These are phyloP conservation scores for Triplophysa dalaica DNA, from an alignment of 2,113 vertebrate species.

Conservation along the genomic window DNA sequence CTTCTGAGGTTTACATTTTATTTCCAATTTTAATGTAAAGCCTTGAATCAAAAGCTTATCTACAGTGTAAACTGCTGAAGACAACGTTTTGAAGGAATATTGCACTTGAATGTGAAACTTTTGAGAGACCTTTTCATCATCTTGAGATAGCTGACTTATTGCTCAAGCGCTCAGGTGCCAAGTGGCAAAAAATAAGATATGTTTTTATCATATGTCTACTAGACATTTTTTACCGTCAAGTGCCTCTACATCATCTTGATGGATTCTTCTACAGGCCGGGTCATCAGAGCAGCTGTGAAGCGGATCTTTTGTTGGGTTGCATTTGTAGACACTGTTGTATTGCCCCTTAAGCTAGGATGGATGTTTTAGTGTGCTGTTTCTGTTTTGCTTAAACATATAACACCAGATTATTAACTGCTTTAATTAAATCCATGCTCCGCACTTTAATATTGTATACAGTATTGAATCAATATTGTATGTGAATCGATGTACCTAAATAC, in stretches of 20 bases:
- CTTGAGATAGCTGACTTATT: constrained; percentile 16
- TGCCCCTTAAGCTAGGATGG: too few relatives aligned
- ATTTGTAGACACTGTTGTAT: not conserved
- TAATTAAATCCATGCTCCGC: constrained; percentile 2
- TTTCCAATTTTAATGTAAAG: not conserved
- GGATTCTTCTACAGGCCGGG: constrained; percentile 36
- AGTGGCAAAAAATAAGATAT: constrained; percentile 40
- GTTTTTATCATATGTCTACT: constrained; percentile 11
- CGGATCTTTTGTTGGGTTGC: constrained; percentile 6
- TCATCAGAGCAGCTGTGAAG: constrained; percentile 14
- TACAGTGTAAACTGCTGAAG: not conserved
- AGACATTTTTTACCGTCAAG: constrained; percentile 51
- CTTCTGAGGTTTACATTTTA: too few relatives aligned
- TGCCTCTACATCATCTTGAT: constrained; percentile 48
- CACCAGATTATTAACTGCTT: constrained; percentile 19
- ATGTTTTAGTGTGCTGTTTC: not conserved
- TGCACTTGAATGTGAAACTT: not conserved
- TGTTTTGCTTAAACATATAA: not conserved
- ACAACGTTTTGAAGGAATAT: not conserved
- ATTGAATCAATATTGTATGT: not conserved
- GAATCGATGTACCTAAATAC: constrained; percentile 14
- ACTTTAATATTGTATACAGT: not conserved
- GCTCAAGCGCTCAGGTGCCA: constrained; percentile 28
- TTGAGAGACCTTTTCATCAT: not conserved
- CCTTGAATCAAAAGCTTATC: not conserved